Conservation (phyloP, 2,888 invertebrate genomes). For the Thymelicus sylvestris region DNA sequence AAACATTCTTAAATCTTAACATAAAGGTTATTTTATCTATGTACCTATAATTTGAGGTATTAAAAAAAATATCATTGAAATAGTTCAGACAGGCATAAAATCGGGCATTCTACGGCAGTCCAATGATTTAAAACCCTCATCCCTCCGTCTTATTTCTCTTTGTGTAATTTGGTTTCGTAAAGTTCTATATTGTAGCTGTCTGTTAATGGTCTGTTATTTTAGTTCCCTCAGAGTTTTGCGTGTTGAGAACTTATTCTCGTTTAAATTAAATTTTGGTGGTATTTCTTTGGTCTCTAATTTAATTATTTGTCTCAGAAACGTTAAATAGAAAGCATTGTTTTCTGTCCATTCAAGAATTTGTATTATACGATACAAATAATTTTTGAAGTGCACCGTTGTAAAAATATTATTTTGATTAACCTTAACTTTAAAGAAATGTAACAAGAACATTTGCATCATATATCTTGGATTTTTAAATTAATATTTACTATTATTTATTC, state of each 20-base stretch:
- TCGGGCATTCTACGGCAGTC: neutral
- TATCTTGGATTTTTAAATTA: no score
- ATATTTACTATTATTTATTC: no score
- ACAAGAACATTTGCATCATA: no score
- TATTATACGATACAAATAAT: neutral
- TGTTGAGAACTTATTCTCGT: slow-evolving; percentile 16
- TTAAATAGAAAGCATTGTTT: slow-evolving; percentile 9
- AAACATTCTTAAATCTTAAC: neutral
- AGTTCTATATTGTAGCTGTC: slow-evolving; percentile 7
- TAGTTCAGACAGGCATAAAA: no score
- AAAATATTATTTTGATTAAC: neutral
- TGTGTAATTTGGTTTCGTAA: neutral
- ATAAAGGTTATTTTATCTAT: neutral
- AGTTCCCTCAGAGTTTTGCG: slow-evolving; percentile 8
- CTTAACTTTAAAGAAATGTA: no score
- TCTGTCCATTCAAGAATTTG: neutral
- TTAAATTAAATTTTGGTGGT: slow-evolving; percentile 27
- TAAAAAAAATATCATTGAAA: no score
- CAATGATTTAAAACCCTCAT: neutral
- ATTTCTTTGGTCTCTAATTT: slow-evolving; percentile 26
- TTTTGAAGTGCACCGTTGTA: neutral
- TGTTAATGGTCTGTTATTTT: slow-evolving; percentile 18
- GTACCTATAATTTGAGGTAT: neutral
- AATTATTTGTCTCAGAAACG: slow-evolving; percentile 10
- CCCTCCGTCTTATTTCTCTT: neutral